A percentile compares a stretch with the other conserved stretches of the same genome.
Evolutionary conservation across 2,797 vertebrate species (phyloP).

Genomic region (Centropyge bicolor): DNA sequence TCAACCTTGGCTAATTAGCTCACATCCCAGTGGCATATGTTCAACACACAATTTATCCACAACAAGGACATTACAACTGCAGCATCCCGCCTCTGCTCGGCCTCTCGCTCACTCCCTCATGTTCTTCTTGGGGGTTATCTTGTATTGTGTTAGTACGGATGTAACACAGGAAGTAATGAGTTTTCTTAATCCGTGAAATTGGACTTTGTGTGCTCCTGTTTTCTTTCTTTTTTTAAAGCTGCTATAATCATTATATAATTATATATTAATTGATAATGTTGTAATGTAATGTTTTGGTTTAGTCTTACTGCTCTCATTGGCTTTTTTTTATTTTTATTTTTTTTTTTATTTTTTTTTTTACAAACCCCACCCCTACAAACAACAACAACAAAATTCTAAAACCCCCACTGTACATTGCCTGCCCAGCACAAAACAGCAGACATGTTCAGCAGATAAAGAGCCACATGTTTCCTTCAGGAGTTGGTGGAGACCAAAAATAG

Average conservation of each 20-base stretch:
- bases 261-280: neutral
- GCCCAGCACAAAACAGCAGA: no score
- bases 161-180: neutral
- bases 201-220: neutral
- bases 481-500: neutral
- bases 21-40: conserved; percentile 78
- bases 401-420: no score
- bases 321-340: no score
- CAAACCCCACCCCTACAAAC: no score
- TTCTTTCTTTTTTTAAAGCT: neutral
- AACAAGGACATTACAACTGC: conserved; percentile 79
- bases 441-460: neutral
- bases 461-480: neutral
- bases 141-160: conserved; percentile 17
- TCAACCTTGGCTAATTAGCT: conserved; percentile 84
- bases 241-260: neutral
- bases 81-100: conserved; percentile 54
- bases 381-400: no score
- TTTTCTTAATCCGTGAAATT: neutral
- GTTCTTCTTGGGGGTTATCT: conserved; percentile 11
- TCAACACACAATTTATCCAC: conserved; percentile 74
- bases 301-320: no score
- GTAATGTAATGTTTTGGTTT: no score
- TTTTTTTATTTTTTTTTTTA: no score
- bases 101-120: conserved; percentile 30